Base-by-base conservation (phyloP, 1,140 invertebrate genomes). In the Formica selysi region DNA sequence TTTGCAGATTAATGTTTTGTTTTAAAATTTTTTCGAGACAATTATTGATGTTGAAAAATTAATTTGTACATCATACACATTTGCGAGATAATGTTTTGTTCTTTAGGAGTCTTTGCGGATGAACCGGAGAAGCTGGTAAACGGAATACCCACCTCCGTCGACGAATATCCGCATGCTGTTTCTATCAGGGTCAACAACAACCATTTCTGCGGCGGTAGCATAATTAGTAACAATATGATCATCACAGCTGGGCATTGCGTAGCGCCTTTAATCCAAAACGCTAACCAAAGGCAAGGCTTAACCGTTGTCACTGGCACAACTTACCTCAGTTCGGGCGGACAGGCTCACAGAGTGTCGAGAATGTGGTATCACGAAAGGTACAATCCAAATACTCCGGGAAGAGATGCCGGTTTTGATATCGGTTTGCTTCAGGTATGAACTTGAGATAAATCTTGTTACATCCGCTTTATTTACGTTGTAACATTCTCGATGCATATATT, bases 181-280 rank as follows among this genome's bases (percentile, higher is more conserved):
- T 84, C 80, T 13, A 48, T 84, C n/a, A 44, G 29, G 3, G 0
- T 7, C 0, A 11, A 13, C 0, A 13, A n/a, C 7, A 26, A 22
- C 1, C 80, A 84, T 0, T 2, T 76, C 0, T 84, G 71, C n/a
- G 70, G 80, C 8, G 80, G 71, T 48, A 62, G 26, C n/a, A 76
- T 84, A 64, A 84, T 84, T 29, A 16, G 1, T 11, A 0, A 13
- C 7, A 0, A 0, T 0, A 1, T 10, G 11, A 64, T 84, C 1
- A 1, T 84, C n/a, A 84, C 70, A 19, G 80, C 80, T 16, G 80
- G 13, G 0, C 70, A 84, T 64, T 84, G 80, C 4, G 10, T 62
- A 13, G 10, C 0, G 7, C 38, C 54, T 19, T 13, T 73, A 29
- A 0, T 29, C 11, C 6, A 1, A 7, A 6, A 80, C 13, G 0